Evolutionary conservation across 2,113 vertebrate genomes (phyloP).

Genomic region (Rhinoderma darwinii): DNA sequence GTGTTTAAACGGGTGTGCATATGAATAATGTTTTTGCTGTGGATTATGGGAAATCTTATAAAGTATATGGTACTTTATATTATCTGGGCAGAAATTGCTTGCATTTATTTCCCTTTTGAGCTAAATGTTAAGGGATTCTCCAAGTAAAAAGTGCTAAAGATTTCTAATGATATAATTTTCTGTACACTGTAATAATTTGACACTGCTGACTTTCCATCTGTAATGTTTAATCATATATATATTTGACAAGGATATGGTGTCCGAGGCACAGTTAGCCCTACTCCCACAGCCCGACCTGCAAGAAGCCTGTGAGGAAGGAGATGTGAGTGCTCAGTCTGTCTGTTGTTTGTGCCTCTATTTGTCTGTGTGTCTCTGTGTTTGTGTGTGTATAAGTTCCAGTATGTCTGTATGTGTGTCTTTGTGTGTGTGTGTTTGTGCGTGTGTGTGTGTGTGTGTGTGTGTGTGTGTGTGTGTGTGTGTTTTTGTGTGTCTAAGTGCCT

Average conservation of each 20-base stretch:
- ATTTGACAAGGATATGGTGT: neutral
- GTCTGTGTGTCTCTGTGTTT: too few species aligned
- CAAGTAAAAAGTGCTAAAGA: neutral
- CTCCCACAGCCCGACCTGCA: too few species aligned
- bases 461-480: too few species aligned
- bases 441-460: too few species aligned
- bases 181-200: neutral
- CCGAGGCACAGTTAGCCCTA: too few species aligned
- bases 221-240: neutral
- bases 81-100: neutral
- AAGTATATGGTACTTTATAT: constrained; percentile 37
- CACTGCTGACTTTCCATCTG: neutral
- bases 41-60: neutral
- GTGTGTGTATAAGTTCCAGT: too few species aligned
- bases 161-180: neutral
- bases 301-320: too few species aligned
- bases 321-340: too few species aligned
- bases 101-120: constrained; percentile 1
- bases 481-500: too few species aligned
- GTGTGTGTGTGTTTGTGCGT: too few species aligned
- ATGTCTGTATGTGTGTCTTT: too few species aligned
- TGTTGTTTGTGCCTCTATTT: too few species aligned
- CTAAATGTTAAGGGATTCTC: neutral
- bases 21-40: constrained; percentile 36
- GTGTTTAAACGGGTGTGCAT: constrained; percentile 41